Conservation (phyloP, 2,888 invertebrate species). For the Maniola hyperantus region DNA sequence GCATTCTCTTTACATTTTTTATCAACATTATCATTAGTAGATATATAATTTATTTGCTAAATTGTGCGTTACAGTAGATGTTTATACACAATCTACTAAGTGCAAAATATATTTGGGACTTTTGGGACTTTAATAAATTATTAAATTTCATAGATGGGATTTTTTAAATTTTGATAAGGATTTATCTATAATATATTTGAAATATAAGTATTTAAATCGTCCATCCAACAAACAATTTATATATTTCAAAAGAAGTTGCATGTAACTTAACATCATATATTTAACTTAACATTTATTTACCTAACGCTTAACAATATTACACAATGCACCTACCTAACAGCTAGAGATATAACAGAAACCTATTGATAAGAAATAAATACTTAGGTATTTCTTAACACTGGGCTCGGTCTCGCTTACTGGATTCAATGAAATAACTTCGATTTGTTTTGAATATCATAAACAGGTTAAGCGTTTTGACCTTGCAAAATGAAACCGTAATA, state of each 20-base stretch:
- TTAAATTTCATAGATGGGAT: too few relatives aligned
- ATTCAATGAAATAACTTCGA: constrained; percentile 23
- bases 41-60: too few relatives aligned
- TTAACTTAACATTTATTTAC: neutral
- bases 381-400: constrained; percentile 15
- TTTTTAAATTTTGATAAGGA: too few relatives aligned
- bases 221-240: neutral
- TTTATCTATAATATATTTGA: too few relatives aligned
- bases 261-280: neutral
- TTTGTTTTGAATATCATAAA: constrained; percentile 13
- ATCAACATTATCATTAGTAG: too few relatives aligned
- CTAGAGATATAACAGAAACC: constrained; percentile 9
- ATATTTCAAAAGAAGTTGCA: too few relatives aligned
- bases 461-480: constrained; percentile 18
- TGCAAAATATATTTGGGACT: too few relatives aligned
- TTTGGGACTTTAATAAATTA: too few relatives aligned
- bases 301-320: neutral
- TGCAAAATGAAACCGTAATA: constrained; percentile 11
- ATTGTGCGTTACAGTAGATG: too few relatives aligned
- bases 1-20: too few relatives aligned
- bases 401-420: constrained; percentile 18
- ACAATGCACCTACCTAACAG: constrained; percentile 4
- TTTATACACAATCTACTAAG: too few relatives aligned
- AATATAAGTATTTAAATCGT: too few relatives aligned
- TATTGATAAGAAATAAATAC: constrained; percentile 20